Evolutionary conservation across 2,888 invertebrate species (phyloP), one percentile per base, ranked within the genome.

Genomic region (Dasysyrphus albostriatus): DNA sequence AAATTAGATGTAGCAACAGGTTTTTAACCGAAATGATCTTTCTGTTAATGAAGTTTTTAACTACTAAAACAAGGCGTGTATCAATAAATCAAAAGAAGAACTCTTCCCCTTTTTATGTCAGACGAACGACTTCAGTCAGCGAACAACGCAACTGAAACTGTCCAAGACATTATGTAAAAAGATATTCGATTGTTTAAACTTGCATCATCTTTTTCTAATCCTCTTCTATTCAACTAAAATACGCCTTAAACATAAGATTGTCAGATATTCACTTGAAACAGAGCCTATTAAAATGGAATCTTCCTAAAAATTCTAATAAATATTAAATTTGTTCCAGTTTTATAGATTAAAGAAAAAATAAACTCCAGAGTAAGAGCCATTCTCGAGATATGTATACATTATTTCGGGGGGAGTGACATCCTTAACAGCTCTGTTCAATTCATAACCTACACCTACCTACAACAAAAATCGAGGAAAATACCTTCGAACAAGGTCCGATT

Each of bases 301-400:
- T 29, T 63, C 9, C 54, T 37, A 4, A 19, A 63, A 49, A 72
- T n/a, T 32, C 49, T 59, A 49, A 80, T 84, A 80, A 80, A 85
- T 85, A 69, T 34, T 32, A 44, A 81, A 81, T 85, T 85, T 65
- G 84, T 85, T 61, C 73, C 84, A 81, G 77, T 81, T 73, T 65
- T 49, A 49, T 39, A 47, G 69, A 77, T 74, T 29, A 59, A 72
- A 67, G 59, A 76, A 47, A 47, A 47, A 16, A 77, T 12, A 9
- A 9, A 37, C 37, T 37, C 14, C 65, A 73, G n/a, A 39, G 29
- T 69, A 49, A 61, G 34, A 14, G 16, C 24, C n/a, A 51, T 24
- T 10, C 51, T 34, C 10, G 5, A 7, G 39, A 32, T 58, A n/a
- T n/a, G n/a, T n/a, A 29, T 63, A 29, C 19, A 54, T n/a, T 56